Percentiles rank a stretch among this genome's conserved stretches.
Evolutionary conservation across 2,888 invertebrate species (phyloP).

Genomic region (Chelonus formosanus): DNA sequence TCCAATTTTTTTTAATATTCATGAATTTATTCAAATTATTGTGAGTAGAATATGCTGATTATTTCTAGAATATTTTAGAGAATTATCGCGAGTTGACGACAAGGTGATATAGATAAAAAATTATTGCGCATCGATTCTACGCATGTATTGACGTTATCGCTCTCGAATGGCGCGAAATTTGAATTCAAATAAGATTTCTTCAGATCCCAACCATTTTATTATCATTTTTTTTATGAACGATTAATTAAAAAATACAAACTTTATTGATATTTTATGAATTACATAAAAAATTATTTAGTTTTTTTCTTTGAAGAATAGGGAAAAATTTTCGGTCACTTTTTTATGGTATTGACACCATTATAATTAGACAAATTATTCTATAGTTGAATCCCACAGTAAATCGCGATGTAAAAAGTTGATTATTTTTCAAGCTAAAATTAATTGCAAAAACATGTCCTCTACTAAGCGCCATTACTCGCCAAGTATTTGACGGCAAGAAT

Average conservation of each 20-base stretch:
- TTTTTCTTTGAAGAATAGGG: too few species aligned
- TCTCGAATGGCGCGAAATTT: slow-evolving; percentile 20
- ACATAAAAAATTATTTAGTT: too few species aligned
- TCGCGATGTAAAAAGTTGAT: too few species aligned
- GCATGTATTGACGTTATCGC: slow-evolving; percentile 46
- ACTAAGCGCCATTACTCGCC: slow-evolving; percentile 33
- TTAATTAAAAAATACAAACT: too few species aligned
- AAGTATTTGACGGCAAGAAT: slow-evolving; percentile 38
- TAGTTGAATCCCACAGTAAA: too few species aligned
- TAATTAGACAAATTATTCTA: too few species aligned
- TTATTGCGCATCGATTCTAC: slow-evolving; percentile 45
- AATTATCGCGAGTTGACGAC: slow-evolving; percentile 11
- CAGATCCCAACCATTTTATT: too few species aligned
- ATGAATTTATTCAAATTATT: not conserved
- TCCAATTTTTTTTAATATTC: not conserved
- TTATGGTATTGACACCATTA: too few species aligned
- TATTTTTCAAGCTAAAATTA: too few species aligned
- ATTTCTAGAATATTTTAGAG: not conserved
- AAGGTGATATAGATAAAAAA: slow-evolving; percentile 41
- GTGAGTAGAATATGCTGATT: not conserved
- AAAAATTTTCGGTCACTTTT: too few species aligned
- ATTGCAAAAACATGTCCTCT: slow-evolving; percentile 21
- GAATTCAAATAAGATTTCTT: not conserved
- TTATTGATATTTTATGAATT: too few species aligned
- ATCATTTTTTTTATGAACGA: too few species aligned